Evolutionary conservation across 1,140 invertebrate genomes (phyloP).

Genomic region (Ceratosolen solmsi): DNA sequence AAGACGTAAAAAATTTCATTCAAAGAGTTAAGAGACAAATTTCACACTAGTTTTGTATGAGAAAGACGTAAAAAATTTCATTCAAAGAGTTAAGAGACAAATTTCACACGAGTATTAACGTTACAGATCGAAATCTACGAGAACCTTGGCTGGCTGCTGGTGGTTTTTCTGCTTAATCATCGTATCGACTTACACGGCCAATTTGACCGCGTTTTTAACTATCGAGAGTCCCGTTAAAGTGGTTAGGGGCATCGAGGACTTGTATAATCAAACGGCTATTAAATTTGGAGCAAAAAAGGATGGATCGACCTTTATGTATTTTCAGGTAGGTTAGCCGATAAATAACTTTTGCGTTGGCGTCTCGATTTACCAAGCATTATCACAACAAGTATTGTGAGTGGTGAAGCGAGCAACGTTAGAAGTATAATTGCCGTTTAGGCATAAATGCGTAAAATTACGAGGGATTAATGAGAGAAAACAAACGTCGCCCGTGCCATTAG

Average conservation of each 20-base stretch:
- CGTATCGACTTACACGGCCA: constrained; percentile 94
- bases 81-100: background rate
- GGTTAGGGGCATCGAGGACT: constrained; percentile 84
- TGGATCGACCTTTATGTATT: constrained; percentile 88
- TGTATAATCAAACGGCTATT: constrained; percentile 76
- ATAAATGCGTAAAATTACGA: too few species aligned
- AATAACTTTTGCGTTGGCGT: too few species aligned
- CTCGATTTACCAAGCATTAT: too few species aligned
- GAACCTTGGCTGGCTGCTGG: constrained; percentile 86
- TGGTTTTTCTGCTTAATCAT: constrained; percentile 96
- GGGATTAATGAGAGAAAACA: background rate
- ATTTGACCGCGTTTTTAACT: constrained; percentile 94
- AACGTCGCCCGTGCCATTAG: constrained; percentile 60
- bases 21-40: background rate
- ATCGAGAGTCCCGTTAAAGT: constrained; percentile 88
- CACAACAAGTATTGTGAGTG: too few species aligned
- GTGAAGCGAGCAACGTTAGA: too few species aligned
- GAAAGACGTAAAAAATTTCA: too few species aligned
- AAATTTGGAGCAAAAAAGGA: constrained; percentile 87
- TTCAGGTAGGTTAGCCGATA: constrained; percentile 85
- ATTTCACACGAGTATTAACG: constrained; percentile 48
- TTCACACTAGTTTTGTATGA: too few species aligned
- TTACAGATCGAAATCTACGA: constrained; percentile 81
- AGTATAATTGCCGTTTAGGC: too few species aligned
- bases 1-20: too few species aligned